Evolutionary conservation across 2,888 invertebrate genomes (phyloP).

Genomic region (Seira ritae): DNA sequence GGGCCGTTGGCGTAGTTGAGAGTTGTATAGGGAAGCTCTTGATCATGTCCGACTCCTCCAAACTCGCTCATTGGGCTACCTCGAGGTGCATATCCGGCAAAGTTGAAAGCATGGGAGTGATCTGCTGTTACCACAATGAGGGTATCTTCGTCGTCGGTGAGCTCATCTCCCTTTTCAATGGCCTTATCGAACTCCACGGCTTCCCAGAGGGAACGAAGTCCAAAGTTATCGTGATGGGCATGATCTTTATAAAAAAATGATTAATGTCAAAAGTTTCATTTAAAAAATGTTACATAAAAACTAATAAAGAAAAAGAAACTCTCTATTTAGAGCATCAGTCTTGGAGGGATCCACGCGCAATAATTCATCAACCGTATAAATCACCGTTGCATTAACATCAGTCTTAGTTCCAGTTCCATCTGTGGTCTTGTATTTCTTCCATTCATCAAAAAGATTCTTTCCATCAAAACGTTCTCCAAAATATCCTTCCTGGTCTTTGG

Average conservation of each 20-base stretch:
- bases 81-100: constrained; percentile 50
- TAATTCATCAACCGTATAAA: constrained; percentile 79
- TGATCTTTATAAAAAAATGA: constrained; percentile 77
- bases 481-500: constrained; percentile 27
- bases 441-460: constrained; percentile 81
- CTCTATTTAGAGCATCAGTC: constrained; percentile 83
- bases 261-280: not conserved
- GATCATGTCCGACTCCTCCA: constrained; percentile 76
- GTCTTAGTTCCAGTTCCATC: constrained; percentile 74
- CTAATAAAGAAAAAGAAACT: too few relatives aligned
- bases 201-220: constrained; percentile 85
- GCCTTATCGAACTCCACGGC: constrained; percentile 86
- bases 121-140: constrained; percentile 87
- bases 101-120: constrained; percentile 82
- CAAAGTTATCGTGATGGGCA: constrained; percentile 84
- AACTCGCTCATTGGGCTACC: constrained; percentile 64
- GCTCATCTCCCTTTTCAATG: constrained; percentile 79
- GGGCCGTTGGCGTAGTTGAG: constrained; percentile 87
- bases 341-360: constrained; percentile 76
- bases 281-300: too few relatives aligned
- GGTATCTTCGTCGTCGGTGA: constrained; percentile 83
- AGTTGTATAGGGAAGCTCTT: constrained; percentile 83
- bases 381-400: constrained; percentile 76
- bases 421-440: constrained; percentile 76
- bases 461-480: constrained; percentile 80